Base-by-base conservation (phyloP, 2,888 invertebrate genomes). In the Dicranocentrus wangi region DNA sequence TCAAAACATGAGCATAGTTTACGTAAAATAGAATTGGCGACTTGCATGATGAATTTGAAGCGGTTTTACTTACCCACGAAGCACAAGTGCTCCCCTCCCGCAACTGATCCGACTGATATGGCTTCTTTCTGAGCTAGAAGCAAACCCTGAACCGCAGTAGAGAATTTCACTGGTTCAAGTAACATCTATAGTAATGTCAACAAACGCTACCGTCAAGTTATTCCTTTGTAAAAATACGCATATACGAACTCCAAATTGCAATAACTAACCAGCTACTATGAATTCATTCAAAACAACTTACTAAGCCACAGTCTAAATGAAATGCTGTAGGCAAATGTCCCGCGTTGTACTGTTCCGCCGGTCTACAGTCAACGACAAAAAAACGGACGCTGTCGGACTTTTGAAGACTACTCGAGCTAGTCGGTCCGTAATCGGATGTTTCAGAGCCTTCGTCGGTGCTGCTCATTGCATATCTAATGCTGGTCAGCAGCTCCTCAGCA, bases 311-410 rank as follows among this genome's bases (percentile, higher is more conserved):
- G 89, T 99, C 99, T 83, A 99, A 91, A 90, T 99, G 98, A 90
- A 99, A 99, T 73, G 99, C 99, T 69, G 98, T 98, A 0, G 97
- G 94, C 85, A 99, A 91, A 90, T 99, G 98, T 0, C 99, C 99
- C 72, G 94, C 94, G 90, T 98, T 98, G 88, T 98, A 99, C 88
- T 99, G 98, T 85, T 98, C 97, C 13, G 96, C 93, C 8, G 99
- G 97, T 84, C 99, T 92, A 89, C 98, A 98, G 89, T 99, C 99
- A 8, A 99, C 97, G 84, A 99, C 91, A 89, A 99, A 99, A 89
- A 98, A 99, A 87, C 95, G 92, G 0, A 95, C 93, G 13, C 88
- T 87, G 15, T 75, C 66, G 10, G 27, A 21, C 27, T 76, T 76
- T 21, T 76, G 76, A 10, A 76, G 42, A 58, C 76, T 76, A 19